Conservation (phyloP, 2,888 invertebrate species). For the Ypsolopha scabrella region DNA sequence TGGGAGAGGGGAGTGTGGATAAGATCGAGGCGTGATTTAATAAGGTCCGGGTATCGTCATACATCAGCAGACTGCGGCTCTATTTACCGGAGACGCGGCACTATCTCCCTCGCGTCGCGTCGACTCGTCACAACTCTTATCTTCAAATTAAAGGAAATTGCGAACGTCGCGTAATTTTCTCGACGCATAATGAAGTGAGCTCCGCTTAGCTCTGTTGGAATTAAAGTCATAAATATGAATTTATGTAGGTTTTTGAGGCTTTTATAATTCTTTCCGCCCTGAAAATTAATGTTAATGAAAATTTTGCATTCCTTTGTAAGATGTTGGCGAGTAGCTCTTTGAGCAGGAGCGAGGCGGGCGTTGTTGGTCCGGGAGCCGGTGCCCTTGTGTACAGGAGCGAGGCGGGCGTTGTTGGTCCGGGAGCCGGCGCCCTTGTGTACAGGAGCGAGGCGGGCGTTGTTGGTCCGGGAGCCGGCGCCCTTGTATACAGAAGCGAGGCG, state of each 20-base stretch:
- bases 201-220: background rate
- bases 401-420: background rate
- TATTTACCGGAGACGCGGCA: too few species aligned
- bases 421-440: too few species aligned
- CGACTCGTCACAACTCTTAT: background rate
- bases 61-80: background rate
- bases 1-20: too few species aligned
- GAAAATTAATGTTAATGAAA: background rate
- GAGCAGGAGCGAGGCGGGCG: background rate
- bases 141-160: background rate
- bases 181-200: background rate
- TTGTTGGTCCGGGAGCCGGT: too few species aligned
- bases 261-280: background rate
- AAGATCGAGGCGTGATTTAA: too few species aligned
- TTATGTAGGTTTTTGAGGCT: background rate
- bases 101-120: background rate
- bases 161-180: background rate
- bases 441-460: background rate
- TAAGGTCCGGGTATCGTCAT: background rate
- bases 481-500: background rate
- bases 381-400: background rate
- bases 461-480: too few species aligned
- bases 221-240: background rate
- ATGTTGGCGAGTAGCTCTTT: background rate
- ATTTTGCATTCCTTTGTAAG: background rate